Evolutionary conservation across 1,140 invertebrate genomes (phyloP), one percentile per base, ranked within the genome.

Genomic region (Drosophila elegans): DNA sequence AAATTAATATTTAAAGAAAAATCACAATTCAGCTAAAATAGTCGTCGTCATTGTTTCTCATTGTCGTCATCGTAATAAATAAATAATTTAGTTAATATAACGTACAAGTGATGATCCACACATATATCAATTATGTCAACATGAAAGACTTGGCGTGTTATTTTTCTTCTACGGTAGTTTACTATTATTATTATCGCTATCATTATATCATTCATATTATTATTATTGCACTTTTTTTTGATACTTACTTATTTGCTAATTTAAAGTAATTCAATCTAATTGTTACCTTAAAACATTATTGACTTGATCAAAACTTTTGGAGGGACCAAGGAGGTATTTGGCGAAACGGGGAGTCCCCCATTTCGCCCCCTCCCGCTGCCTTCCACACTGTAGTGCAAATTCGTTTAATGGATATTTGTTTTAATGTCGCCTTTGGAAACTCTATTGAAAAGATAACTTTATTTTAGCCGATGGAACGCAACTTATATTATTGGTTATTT

Each of bases 51-150:
- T 60, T 25, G 55, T 67, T 46, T 46, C 41, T 69, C 67, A 68
- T 69, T 39, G 42, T 67, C 66, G 36, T 67, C 64, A 51, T 41
- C 57, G 38, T 69, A 59, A 51, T 63, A 60, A 69, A 46, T 59
- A 39, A 69, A 52, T 59, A 56, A 69, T 53, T 74, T 79, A 73
- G 69, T 74, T 63, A 29, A 78, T 59, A 42, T 56, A 59, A 83
- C 74, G 80, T 83, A 75, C 69, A 83, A 83, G 80, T 83, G 80
- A 71, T 83, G 75, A 68, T 78, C 27, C 36, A 45, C 36, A 52
- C 51, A 67, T 74, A 48, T 78, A 76, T 71, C 68, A 49, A 61
- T 39, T 51, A 49, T 63, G 66, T 63, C 63, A 52, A 63, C 12
- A 51, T 67, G 60, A 69, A 69, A 66, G 66, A 69, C 66, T 69